Conservation (phyloP, 2,113 vertebrate species). For the Naja naja region DNA sequence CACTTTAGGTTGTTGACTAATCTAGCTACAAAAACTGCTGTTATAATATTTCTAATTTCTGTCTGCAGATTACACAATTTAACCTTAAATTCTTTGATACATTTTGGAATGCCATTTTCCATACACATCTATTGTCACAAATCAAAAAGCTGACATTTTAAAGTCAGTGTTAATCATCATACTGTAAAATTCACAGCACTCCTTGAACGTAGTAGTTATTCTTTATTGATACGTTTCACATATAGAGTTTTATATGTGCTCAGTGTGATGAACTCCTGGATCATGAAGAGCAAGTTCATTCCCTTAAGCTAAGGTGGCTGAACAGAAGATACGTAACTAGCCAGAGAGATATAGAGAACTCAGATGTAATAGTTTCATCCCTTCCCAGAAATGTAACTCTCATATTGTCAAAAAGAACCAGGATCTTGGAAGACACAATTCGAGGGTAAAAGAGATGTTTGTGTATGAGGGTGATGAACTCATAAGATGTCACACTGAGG, state of each 20-base stretch:
- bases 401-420: neutral
- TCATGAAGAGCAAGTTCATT: neutral
- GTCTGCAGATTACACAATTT: slow-evolving; percentile 65
- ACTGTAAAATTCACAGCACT: slow-evolving; percentile 15
- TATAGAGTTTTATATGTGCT: neutral
- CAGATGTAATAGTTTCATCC: neutral
- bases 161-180: neutral
- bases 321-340: neutral
- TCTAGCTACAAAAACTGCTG: slow-evolving; percentile 71
- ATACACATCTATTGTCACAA: slow-evolving; percentile 28
- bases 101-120: slow-evolving; percentile 48
- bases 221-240: neutral
- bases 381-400: neutral
- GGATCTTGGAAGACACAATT: neutral
- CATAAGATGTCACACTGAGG: neutral
- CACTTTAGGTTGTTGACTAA: slow-evolving; percentile 81
- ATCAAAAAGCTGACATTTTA: neutral
- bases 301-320: neutral
- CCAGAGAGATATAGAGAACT: neutral
- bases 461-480: neutral
- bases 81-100: slow-evolving; percentile 61
- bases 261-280: neutral
- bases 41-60: slow-evolving; percentile 66
- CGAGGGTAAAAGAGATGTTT: neutral
- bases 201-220: slow-evolving; percentile 31